A percentile compares a stretch with the other conserved stretches of the same genome.
These are phyloP conservation scores for Drosophila kepulauana DNA, from an alignment of 1,140 invertebrate species.

Conservation along the genomic window DNA sequence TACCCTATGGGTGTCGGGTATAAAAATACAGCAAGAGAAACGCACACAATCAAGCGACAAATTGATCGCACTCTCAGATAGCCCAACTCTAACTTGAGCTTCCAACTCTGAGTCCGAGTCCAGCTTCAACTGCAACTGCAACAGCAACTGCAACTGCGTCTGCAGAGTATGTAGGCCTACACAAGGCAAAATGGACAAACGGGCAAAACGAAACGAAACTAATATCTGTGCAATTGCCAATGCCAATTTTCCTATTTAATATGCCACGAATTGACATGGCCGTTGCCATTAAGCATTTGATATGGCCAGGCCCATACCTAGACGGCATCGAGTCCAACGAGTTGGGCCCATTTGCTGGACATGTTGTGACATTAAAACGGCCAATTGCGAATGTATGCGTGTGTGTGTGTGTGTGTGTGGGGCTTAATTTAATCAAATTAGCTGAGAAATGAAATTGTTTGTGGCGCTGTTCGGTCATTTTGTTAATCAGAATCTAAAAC, in stretches of 20 bases:
- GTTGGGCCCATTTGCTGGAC: conserved; percentile 44
- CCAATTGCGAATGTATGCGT: conserved; percentile 33
- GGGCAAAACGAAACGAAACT: conserved; percentile 53
- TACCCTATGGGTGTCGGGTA: no score
- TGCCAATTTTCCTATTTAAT: conserved; percentile 82
- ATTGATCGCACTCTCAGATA: conserved; percentile 78
- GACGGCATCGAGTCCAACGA: neutral
- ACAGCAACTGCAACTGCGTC: conserved; percentile 4
- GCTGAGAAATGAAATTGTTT: conserved; percentile 69
- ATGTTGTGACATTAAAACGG: conserved; percentile 67
- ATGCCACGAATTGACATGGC: conserved; percentile 81
- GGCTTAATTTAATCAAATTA: conserved; percentile 81
- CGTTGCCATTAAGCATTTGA: conserved; percentile 79
- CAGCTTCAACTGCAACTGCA: conserved; percentile 30
- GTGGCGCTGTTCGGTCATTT: conserved; percentile 51
- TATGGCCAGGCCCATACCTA: conserved; percentile 51
- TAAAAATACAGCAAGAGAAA: neutral
- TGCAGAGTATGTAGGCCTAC: conserved; percentile 37
- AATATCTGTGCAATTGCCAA: conserved; percentile 81
- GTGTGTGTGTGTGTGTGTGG: neutral
- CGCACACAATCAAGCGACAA: conserved; percentile 80
- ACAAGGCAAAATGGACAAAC: conserved; percentile 33
- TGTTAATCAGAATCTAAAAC: conserved; percentile 76
- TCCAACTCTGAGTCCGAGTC: conserved; percentile 27
- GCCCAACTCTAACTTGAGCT: conserved; percentile 48